Evolutionary conservation across 30 jellyfish, hydroid and myxozoan genomes (phyloP).

Genomic region (Phacellophora camtschatica): DNA sequence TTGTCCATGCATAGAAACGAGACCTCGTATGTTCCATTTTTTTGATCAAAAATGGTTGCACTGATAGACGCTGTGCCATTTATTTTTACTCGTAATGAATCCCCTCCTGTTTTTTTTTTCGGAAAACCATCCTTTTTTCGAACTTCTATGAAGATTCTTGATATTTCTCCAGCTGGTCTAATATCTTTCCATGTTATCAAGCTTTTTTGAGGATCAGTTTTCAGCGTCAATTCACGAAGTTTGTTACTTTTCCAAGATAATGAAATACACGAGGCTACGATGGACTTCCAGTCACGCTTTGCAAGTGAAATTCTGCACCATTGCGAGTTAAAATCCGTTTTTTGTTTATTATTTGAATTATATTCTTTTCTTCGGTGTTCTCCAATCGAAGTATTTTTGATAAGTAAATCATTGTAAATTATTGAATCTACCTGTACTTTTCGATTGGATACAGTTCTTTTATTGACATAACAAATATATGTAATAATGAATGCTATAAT

Average conservation of each 20-base stretch:
- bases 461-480: too few relatives aligned
- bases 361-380: too few relatives aligned
- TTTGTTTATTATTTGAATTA: too few relatives aligned
- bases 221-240: not conserved
- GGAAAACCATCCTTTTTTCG: conserved; percentile 7
- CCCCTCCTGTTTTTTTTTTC: conserved; percentile 45
- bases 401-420: too few relatives aligned
- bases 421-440: too few relatives aligned
- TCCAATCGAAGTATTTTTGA: too few relatives aligned
- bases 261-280: conserved; percentile 22
- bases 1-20: conserved; percentile 24
- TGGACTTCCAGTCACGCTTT: conserved; percentile 48
- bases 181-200: conserved; percentile 13
- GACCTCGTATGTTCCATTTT: conserved; percentile 69
- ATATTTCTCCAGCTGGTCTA: conserved; percentile 53
- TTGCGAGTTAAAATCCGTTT: not conserved
- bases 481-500: too few relatives aligned
- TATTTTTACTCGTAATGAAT: conserved; percentile 65
- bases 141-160: conserved; percentile 5
- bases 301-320: conserved; percentile 23
- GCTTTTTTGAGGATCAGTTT: conserved; percentile 35
- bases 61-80: conserved; percentile 56
- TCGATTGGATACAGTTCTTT: too few relatives aligned
- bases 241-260: conserved; percentile 11
- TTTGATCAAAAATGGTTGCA: conserved; percentile 41